Evolutionary conservation across 2,888 invertebrate species (phyloP).

Genomic region (Campoplex capitator): DNA sequence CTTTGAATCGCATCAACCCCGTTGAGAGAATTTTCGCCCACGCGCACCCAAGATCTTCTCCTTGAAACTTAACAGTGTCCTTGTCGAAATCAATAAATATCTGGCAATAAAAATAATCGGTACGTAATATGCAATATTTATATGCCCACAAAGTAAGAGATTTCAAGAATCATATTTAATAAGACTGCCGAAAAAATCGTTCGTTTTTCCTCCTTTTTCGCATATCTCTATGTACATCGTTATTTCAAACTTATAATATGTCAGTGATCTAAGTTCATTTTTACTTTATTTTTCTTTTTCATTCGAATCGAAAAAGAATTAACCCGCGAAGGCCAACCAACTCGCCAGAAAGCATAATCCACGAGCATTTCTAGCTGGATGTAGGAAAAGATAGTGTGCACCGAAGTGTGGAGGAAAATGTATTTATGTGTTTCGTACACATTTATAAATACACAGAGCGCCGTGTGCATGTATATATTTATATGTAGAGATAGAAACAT

Average conservation of each 20-base stretch:
- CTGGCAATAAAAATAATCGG: not conserved
- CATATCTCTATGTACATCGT: not conserved
- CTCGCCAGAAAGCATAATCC: conserved; percentile 55
- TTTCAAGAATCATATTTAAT: not conserved
- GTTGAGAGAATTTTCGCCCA: conserved; percentile 72
- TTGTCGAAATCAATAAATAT: conserved; percentile 37
- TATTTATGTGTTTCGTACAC: not conserved
- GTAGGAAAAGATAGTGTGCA: conserved; percentile 62
- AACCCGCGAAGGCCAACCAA: conserved; percentile 54
- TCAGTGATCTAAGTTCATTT: conserved; percentile 19
- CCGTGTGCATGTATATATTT: conserved; percentile 1
- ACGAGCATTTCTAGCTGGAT: conserved; percentile 58
- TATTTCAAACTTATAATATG: conserved; percentile 29
- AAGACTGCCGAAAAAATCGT: not conserved
- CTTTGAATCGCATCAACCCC: conserved; percentile 75
- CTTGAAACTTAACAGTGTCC: conserved; percentile 35
- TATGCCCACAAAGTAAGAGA: not conserved
- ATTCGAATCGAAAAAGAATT: conserved; percentile 48
- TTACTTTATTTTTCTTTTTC: conserved; percentile 10
- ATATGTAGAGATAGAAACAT: conserved; percentile 47
- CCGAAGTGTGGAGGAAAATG: conserved; percentile 42
- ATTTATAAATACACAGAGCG: conserved; percentile 1
- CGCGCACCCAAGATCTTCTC: conserved; percentile 61
- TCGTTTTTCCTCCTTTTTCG: not conserved
- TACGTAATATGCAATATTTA: conserved; percentile 1